A percentile compares a stretch with the other conserved stretches of the same genome.
phyloP scores from a whole-genome alignment of 1,140 invertebrate species.

The Metaphire vulgaris region DNA sequence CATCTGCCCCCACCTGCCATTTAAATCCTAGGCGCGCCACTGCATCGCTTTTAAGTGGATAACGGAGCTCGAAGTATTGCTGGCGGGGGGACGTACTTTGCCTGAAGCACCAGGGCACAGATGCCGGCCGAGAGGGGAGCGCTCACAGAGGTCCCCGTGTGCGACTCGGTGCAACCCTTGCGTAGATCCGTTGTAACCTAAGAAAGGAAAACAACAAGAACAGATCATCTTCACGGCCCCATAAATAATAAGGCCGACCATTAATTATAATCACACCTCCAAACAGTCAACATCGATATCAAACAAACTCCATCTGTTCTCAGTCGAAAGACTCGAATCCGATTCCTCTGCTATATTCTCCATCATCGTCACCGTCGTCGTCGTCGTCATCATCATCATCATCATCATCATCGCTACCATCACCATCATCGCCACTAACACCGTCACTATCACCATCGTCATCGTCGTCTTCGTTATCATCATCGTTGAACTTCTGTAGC shows the following conservation, averaged over 20 bases:
- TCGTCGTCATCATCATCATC: conserved; percentile 7
- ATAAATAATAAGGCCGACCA: too few relatives aligned
- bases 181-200: conserved; percentile 97
- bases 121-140: conserved; percentile 97
- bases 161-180: conserved; percentile 97
- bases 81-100: conserved; percentile 82
- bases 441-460: background rate
- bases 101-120: conserved; percentile 92
- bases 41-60: too few relatives aligned
- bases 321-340: too few relatives aligned
- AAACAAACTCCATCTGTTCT: too few relatives aligned
- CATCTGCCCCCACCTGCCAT: too few relatives aligned
- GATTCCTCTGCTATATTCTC: too few relatives aligned
- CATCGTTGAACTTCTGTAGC: background rate
- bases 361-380: conserved; percentile 1
- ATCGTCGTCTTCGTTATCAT: conserved; percentile 10
- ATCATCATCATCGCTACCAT: conserved; percentile 20
- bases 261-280: too few relatives aligned
- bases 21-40: too few relatives aligned
- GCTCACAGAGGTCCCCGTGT: conserved; percentile 96
- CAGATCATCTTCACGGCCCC: too few relatives aligned
- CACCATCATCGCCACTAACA: conserved; percentile 17
- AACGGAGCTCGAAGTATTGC: too few relatives aligned
- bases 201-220: too few relatives aligned
- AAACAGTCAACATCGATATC: too few relatives aligned